Percentiles rank a stretch among this genome's conserved stretches.
Conservation (phyloP, 2,113 vertebrate genomes). For the Syngnathus scovelli region DNA sequence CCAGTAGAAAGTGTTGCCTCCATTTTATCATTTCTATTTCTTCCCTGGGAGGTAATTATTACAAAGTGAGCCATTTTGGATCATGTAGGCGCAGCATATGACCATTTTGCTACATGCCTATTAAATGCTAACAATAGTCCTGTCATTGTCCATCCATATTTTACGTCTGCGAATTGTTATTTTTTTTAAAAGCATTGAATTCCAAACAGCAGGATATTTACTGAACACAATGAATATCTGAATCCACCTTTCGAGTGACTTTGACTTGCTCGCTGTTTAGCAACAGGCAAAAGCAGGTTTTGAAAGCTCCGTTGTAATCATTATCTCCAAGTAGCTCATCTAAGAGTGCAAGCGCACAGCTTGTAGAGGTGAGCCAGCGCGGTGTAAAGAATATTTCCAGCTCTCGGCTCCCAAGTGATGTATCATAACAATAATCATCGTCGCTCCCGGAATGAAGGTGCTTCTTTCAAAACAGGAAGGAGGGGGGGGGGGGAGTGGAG, state of each 20-base stretch:
- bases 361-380: conserved; percentile 3
- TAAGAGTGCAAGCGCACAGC: conserved; percentile 9
- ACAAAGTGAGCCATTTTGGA: too few relatives aligned
- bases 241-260: too few relatives aligned
- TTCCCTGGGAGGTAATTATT: not conserved
- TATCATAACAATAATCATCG: conserved; percentile 71
- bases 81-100: too few relatives aligned
- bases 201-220: too few relatives aligned
- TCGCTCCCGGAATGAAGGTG: conserved; percentile 58
- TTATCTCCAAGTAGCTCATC: conserved; percentile 14
- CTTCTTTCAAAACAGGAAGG: conserved; percentile 52
- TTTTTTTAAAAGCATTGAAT: too few relatives aligned
- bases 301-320: conserved; percentile 13
- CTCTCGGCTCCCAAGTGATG: conserved; percentile 52
- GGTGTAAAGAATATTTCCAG: conserved; percentile 43
- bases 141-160: too few relatives aligned
- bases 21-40: not conserved
- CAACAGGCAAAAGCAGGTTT: conserved; percentile 15
- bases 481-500: conserved; percentile 37
- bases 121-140: too few relatives aligned
- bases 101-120: too few relatives aligned
- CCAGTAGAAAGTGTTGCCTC: not conserved
- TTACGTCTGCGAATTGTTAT: too few relatives aligned
- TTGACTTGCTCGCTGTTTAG: not conserved
- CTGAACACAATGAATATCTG: too few relatives aligned